Evolutionary conservation across 2,888 invertebrate genomes (phyloP).

Genomic region (Lasioglossum morio): DNA sequence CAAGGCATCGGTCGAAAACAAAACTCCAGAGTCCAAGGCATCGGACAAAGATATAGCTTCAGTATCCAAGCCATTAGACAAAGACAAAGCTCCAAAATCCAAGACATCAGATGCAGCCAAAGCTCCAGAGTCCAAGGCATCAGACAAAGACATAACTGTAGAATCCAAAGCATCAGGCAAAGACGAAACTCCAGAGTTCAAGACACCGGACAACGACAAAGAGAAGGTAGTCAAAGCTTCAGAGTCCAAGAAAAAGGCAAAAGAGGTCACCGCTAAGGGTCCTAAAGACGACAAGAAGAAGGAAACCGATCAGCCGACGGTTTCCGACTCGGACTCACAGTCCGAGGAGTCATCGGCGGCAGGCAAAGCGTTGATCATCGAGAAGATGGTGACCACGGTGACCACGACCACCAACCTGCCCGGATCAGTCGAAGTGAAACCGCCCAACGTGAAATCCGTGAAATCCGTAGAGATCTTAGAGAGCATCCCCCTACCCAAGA

Average conservation of each 20-base stretch:
- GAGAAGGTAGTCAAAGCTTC: background rate
- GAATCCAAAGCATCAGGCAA: background rate
- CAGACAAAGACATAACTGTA: background rate
- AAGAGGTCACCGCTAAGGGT: background rate
- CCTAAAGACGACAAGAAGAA: background rate
- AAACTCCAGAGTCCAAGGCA: too few relatives aligned
- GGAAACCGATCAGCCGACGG: background rate
- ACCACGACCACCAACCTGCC: constrained; percentile 63
- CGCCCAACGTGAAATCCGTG: constrained; percentile 70
- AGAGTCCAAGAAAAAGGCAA: background rate
- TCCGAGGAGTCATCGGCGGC: constrained; percentile 10
- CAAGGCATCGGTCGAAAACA: too few relatives aligned
- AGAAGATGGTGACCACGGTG: constrained; percentile 69
- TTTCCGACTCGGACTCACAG: background rate
- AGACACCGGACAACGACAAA: background rate
- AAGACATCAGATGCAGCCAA: background rate
- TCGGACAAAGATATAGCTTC: too few relatives aligned
- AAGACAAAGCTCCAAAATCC: too few relatives aligned
- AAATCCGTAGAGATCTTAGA: constrained; percentile 72
- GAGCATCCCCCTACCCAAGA: constrained; percentile 69
- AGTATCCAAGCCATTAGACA: too few relatives aligned
- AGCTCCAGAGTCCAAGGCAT: background rate
- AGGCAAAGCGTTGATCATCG: constrained; percentile 69
- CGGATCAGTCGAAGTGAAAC: constrained; percentile 66
- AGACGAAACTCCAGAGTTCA: background rate